These are phyloP conservation scores for Sinosuthora webbiana DNA, from an alignment of 2,113 vertebrate species.

Conservation along the genomic window DNA sequence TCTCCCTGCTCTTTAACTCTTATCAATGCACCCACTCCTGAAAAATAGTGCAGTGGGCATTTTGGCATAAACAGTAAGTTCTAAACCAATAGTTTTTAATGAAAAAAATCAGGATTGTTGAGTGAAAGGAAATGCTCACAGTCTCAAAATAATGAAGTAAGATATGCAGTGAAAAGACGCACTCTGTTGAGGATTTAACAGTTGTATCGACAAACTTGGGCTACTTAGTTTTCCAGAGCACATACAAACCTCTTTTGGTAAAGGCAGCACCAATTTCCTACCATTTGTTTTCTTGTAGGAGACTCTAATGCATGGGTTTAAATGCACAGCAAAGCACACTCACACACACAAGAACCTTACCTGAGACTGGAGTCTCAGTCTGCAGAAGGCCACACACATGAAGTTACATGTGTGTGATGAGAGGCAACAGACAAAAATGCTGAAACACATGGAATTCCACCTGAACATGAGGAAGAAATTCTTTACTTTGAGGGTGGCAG, in stretches of 20 bases:
- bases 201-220: neutral
- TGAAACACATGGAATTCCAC: fast-evolving
- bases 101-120: neutral
- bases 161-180: neutral
- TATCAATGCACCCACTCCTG: neutral
- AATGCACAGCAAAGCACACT: neutral
- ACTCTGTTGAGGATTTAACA: neutral
- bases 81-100: neutral
- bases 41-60: neutral
- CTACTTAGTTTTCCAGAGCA: neutral
- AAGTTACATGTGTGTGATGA: neutral
- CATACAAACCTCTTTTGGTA: neutral
- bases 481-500: neutral
- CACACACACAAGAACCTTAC: neutral
- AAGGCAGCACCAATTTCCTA: neutral
- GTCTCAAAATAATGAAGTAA: neutral
- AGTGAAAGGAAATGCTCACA: neutral
- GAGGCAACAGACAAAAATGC: neutral
- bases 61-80: neutral
- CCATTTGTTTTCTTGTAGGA: neutral
- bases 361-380: neutral
- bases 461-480: neutral
- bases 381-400: neutral
- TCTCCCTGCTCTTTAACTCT: neutral
- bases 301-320: neutral